A percentile compares a stretch with the other conserved stretches of the same genome.
Conservation (phyloP, 2,888 invertebrate genomes). For the Tribolium freemani region DNA sequence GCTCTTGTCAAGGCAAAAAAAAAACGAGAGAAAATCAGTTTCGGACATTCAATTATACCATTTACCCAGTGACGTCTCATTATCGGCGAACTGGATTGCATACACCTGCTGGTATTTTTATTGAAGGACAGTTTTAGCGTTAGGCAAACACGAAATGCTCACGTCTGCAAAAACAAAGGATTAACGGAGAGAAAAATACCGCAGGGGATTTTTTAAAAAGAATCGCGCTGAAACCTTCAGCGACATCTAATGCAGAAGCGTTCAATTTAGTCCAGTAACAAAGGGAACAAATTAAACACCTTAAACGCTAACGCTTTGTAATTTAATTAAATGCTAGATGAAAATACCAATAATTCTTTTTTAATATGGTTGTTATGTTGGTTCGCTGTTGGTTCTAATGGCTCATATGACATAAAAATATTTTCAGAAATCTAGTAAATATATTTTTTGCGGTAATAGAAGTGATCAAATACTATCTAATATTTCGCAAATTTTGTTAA, state of each 20-base stretch:
- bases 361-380: no score
- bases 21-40: not conserved
- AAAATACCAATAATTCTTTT: no score
- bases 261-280: no score
- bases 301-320: no score
- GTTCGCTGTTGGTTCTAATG: no score
- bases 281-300: no score
- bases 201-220: not conserved
- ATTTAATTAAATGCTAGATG: no score
- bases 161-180: slow-evolving; percentile 11
- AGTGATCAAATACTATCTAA: no score
- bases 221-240: not conserved
- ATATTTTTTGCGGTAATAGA: no score
- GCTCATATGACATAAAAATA: no score
- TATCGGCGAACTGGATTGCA: not conserved
- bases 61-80: not conserved
- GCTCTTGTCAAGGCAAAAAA: slow-evolving; percentile 10
- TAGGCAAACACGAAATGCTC: not conserved
- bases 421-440: no score
- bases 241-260: not conserved
- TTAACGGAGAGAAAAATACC: slow-evolving; percentile 4
- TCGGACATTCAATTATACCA: not conserved
- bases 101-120: slow-evolving; percentile 16
- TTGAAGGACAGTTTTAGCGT: not conserved
- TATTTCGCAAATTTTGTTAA: no score